A percentile compares a stretch with the other conserved stretches of the same genome.
phyloP scores from a whole-genome alignment of 2,113 vertebrate genomes.

The Syngnathus scovelli region DNA sequence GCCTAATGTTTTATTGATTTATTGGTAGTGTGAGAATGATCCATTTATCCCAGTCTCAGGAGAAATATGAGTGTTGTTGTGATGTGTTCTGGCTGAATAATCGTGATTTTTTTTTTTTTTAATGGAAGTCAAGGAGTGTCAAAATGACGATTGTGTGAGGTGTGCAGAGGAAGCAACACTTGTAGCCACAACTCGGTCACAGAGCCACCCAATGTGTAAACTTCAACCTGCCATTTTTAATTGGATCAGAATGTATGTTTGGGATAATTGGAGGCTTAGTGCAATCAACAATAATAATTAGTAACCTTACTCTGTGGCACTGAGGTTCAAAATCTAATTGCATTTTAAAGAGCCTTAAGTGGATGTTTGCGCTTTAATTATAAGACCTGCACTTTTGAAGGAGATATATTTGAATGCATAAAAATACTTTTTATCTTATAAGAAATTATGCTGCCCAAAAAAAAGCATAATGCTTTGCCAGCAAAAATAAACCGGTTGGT shows the following conservation, averaged over 20 bases:
- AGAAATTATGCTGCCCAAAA: slow-evolving; percentile 44
- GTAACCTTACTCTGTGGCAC: not conserved
- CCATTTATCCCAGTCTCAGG: slow-evolving; percentile 53
- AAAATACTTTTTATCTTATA: slow-evolving; percentile 60
- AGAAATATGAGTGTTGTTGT: slow-evolving; percentile 60
- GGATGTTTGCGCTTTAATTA: slow-evolving; percentile 47
- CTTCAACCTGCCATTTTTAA: slow-evolving; percentile 5
- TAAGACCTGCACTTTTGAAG: slow-evolving; percentile 40
- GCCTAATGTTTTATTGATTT: slow-evolving; percentile 68
- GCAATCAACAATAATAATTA: not conserved
- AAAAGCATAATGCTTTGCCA: slow-evolving; percentile 38
- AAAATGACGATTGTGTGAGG: slow-evolving; percentile 39
- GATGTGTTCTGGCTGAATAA: slow-evolving; percentile 50
- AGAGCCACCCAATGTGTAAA: slow-evolving; percentile 1
- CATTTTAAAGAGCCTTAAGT: slow-evolving; percentile 35
- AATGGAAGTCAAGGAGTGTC: slow-evolving; percentile 49
- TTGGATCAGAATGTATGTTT: not conserved
- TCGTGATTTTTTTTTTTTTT: slow-evolving; percentile 33
- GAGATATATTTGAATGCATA: slow-evolving; percentile 44
- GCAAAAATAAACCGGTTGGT: slow-evolving; percentile 35
- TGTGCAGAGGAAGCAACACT: slow-evolving; percentile 9
- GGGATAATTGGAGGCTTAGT: not conserved
- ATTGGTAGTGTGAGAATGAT: slow-evolving; percentile 50
- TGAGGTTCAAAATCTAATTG: slow-evolving; percentile 23
- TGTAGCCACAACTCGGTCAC: not conserved